phyloP scores from a whole-genome alignment of 1,140 invertebrate species.

The Diorhabda sublineata region DNA sequence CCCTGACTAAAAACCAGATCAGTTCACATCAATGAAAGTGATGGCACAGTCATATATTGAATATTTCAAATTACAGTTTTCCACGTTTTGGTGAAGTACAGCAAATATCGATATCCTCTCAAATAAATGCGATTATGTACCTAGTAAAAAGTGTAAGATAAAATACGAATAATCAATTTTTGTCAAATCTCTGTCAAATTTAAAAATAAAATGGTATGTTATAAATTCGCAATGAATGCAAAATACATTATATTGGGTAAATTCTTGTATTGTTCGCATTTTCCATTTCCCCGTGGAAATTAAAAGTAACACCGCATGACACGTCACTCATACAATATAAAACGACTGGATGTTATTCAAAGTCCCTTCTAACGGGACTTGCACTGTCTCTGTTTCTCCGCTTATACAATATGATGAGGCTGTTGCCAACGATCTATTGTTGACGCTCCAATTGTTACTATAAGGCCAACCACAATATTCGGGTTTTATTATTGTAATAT shows the following conservation, averaged over 20 bases:
- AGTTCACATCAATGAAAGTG: no score
- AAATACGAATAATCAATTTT: neutral
- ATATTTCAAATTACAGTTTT: no score
- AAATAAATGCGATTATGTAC: no score
- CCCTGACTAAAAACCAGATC: no score
- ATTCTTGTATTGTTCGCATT: constrained; percentile 2
- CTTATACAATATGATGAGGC: neutral
- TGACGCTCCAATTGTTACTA: neutral
- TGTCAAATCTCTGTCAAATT: constrained; percentile 2
- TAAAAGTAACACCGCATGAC: neutral
- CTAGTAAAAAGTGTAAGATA: neutral
- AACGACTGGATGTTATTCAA: neutral
- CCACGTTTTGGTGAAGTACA: no score
- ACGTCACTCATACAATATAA: constrained; percentile 2
- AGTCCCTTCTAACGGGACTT: neutral
- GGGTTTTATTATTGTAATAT: neutral
- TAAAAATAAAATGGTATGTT: neutral
- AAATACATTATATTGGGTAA: neutral
- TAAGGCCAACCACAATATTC: neutral
- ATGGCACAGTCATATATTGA: no score
- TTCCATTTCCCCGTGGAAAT: constrained; percentile 1
- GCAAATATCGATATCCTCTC: no score
- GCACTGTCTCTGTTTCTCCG: neutral
- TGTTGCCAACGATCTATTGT: neutral
- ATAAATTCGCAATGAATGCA: neutral